Evolutionary conservation across 2,888 invertebrate species (phyloP).

Genomic region (Galeruca laticollis): DNA sequence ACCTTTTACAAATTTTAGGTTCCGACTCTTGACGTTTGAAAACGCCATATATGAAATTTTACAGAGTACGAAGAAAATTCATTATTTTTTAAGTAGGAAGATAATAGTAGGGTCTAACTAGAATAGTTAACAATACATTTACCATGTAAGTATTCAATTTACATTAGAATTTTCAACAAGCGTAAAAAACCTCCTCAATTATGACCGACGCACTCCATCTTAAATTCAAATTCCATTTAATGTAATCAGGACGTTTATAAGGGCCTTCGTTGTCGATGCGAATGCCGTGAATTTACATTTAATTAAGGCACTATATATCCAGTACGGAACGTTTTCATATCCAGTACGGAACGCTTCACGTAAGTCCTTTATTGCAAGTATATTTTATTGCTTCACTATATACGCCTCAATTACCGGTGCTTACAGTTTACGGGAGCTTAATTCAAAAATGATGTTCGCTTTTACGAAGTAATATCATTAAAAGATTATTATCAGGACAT

Average conservation of each 20-base stretch:
- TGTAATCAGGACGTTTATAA: constrained; percentile 38
- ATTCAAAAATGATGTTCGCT: constrained; percentile 11
- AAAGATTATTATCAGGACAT: neutral
- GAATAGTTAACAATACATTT: neutral
- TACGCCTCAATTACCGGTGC: constrained; percentile 27
- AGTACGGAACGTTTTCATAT: constrained; percentile 31
- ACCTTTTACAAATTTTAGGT: constrained; percentile 8
- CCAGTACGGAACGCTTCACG: constrained; percentile 28
- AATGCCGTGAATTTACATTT: constrained; percentile 46
- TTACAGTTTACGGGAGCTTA: constrained; percentile 15
- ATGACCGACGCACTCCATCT: constrained; percentile 32
- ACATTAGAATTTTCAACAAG: neutral
- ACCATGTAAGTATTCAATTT: neutral
- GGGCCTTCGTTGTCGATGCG: constrained; percentile 44
- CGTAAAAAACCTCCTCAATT: constrained; percentile 27
- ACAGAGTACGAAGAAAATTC: neutral
- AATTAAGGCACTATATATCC: constrained; percentile 46
- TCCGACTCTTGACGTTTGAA: neutral
- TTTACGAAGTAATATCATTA: neutral
- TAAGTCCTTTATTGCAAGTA: constrained; percentile 38
- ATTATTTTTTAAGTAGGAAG: neutral
- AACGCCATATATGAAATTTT: neutral
- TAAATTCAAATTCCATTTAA: constrained; percentile 42
- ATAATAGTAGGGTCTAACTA: neutral
- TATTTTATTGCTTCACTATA: constrained; percentile 41